These are phyloP conservation scores for Gila robusta DNA, from an alignment of 2,797 vertebrate species.

Conservation along the genomic window DNA sequence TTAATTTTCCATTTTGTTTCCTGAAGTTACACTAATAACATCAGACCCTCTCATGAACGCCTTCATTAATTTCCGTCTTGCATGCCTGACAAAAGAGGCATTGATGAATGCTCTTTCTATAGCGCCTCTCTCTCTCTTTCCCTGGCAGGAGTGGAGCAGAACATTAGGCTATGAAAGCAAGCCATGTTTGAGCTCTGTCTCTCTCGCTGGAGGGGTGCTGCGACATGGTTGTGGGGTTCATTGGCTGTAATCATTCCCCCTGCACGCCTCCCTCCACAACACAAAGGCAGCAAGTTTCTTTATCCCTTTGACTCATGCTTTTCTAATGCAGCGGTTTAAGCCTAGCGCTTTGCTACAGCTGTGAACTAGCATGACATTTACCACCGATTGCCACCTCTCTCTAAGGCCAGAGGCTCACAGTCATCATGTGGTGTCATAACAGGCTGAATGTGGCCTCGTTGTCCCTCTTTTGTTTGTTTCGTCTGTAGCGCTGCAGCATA, in stretches of 20 bases:
- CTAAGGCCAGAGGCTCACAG: constrained; percentile 11
- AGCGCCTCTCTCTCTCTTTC: not conserved
- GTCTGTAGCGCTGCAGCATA: not conserved
- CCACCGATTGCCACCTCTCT: constrained; percentile 2
- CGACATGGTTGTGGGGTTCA: constrained; percentile 28
- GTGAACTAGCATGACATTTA: constrained; percentile 29
- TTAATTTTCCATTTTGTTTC: constrained; percentile 44
- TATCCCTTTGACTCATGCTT: constrained; percentile 28
- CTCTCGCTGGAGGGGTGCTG: constrained; percentile 27
- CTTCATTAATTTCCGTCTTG: constrained; percentile 38
- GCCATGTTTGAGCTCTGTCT: constrained; percentile 17
- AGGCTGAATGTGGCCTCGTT: not conserved
- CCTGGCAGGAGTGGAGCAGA: not conserved
- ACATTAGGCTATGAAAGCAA: constrained; percentile 22
- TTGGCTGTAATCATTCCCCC: constrained; percentile 20
- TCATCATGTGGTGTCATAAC: constrained; percentile 23
- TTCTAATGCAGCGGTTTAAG: constrained; percentile 29
- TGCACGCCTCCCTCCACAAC: not conserved
- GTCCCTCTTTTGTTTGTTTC: not conserved
- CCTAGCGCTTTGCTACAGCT: not conserved
- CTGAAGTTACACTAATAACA: constrained; percentile 38
- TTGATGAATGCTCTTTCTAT: constrained; percentile 35
- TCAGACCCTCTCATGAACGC: constrained; percentile 28
- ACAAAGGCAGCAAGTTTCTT: constrained; percentile 27
- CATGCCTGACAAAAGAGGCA: constrained; percentile 36